Percentiles rank a stretch among this genome's conserved stretches.
Conservation (phyloP, 30 jellyfish, hydroid and myxozoan species). For the Clytia hemisphaerica region DNA sequence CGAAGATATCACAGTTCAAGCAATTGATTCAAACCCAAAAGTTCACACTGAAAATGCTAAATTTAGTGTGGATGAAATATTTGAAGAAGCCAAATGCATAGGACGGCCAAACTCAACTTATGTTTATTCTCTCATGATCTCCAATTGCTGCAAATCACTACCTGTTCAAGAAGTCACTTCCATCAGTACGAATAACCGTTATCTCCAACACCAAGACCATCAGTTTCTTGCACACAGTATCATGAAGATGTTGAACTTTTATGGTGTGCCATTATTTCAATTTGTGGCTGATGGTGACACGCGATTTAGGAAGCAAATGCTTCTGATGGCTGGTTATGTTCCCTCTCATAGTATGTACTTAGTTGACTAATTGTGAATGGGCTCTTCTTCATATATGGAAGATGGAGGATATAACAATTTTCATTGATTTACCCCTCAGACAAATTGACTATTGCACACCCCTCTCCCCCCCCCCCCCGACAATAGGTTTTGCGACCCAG, state of each 20-base stretch:
- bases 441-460: too few relatives aligned
- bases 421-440: too few relatives aligned
- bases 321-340: not conserved
- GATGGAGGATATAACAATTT: too few relatives aligned
- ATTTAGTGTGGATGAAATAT: not conserved
- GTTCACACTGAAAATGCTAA: constrained; percentile 13
- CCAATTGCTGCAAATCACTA: not conserved
- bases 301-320: constrained; percentile 13
- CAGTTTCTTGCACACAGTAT: constrained; percentile 8
- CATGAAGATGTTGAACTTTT: constrained; percentile 7
- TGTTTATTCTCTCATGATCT: constrained; percentile 6
- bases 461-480: too few relatives aligned
- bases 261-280: constrained; percentile 4
- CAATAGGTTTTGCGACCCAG: too few relatives aligned
- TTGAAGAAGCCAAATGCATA: constrained; percentile 17
- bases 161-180: not conserved
- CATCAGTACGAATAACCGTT: not conserved
- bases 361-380: too few relatives aligned
- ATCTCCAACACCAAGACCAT: constrained; percentile 7
- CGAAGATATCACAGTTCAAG: too few relatives aligned
- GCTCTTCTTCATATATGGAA: too few relatives aligned
- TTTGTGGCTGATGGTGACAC: constrained; percentile 23
- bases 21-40: constrained; percentile 2
- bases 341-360: too few relatives aligned
- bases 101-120: constrained; percentile 16